phyloP scores from a whole-genome alignment of 2,113 vertebrate genomes.

The Rhabdomys dilectus region DNA sequence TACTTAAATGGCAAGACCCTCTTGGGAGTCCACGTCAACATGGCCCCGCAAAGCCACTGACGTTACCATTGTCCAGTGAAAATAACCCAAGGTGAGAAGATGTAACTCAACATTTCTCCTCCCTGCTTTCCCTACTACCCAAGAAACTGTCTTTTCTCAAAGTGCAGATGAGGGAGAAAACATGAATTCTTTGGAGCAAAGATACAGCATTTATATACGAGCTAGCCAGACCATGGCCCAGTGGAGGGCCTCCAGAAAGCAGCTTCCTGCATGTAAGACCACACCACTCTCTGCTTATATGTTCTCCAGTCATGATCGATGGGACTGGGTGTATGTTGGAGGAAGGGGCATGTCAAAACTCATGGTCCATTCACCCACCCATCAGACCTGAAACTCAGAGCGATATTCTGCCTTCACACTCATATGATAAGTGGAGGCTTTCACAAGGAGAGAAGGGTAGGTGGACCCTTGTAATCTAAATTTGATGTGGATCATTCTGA shows the following conservation, averaged over 20 bases:
- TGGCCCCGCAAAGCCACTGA: background rate
- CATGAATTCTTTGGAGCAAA: background rate
- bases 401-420: background rate
- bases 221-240: background rate
- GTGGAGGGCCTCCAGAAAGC: background rate
- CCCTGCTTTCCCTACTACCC: background rate
- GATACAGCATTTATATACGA: background rate
- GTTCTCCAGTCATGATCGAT: background rate
- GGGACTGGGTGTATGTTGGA: too few relatives aligned
- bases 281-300: background rate
- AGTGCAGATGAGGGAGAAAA: background rate
- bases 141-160: constrained; percentile 12
- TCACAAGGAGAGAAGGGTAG: accelerated
- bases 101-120: background rate
- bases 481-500: too few relatives aligned
- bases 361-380: background rate
- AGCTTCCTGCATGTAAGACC: background rate
- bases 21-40: background rate
- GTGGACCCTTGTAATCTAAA: too few relatives aligned
- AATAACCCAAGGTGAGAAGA: too few relatives aligned
- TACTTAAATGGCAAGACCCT: background rate
- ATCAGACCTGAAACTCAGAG: background rate
- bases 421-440: too few relatives aligned
- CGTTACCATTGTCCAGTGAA: accelerated
- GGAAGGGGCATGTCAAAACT: background rate